Evolutionary conservation across 1,140 invertebrate species (phyloP).

Genomic region (Leucophenga varia): DNA sequence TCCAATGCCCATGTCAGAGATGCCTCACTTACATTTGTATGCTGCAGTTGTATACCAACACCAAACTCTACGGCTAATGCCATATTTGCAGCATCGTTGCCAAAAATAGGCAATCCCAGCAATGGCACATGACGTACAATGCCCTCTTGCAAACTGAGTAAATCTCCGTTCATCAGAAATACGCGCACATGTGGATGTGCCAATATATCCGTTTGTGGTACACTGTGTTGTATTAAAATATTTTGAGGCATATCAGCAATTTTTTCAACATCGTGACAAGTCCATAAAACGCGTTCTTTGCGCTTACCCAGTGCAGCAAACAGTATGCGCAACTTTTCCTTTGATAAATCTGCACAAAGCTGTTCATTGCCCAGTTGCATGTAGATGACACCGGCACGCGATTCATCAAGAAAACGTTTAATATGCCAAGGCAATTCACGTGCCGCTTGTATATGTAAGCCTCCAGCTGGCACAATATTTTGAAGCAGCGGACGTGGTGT

Average conservation of each 20-base stretch:
- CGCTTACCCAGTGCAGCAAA: conserved; percentile 53
- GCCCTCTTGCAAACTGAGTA: conserved; percentile 59
- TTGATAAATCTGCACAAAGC: conserved; percentile 36
- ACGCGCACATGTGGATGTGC: conserved; percentile 56
- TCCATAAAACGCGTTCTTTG: conserved; percentile 60
- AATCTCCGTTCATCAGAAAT: conserved; percentile 63
- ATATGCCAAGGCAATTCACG: conserved; percentile 55
- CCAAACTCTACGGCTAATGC: conserved; percentile 40
- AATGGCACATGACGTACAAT: conserved; percentile 60
- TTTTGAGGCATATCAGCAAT: conserved; percentile 55
- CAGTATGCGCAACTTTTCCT: conserved; percentile 49
- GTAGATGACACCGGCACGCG: conserved; percentile 60
- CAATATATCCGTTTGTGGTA: conserved; percentile 64
- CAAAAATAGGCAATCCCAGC: conserved; percentile 59
- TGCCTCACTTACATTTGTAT: conserved; percentile 31
- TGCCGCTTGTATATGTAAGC: conserved; percentile 45
- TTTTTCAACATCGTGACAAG: conserved; percentile 56
- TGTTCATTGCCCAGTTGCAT: conserved; percentile 59
- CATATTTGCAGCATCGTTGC: conserved; percentile 54
- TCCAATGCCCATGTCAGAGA: conserved; percentile 43
- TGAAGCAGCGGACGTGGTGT: conserved; percentile 34
- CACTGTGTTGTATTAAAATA: conserved; percentile 57
- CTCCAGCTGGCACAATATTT: conserved; percentile 49
- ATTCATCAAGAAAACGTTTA: conserved; percentile 54
- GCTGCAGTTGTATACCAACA: conserved; percentile 31